Evolutionary conservation across 2,113 vertebrate genomes (phyloP), one percentile per base, ranked within the genome.

Genomic region (Clarias magur): DNA sequence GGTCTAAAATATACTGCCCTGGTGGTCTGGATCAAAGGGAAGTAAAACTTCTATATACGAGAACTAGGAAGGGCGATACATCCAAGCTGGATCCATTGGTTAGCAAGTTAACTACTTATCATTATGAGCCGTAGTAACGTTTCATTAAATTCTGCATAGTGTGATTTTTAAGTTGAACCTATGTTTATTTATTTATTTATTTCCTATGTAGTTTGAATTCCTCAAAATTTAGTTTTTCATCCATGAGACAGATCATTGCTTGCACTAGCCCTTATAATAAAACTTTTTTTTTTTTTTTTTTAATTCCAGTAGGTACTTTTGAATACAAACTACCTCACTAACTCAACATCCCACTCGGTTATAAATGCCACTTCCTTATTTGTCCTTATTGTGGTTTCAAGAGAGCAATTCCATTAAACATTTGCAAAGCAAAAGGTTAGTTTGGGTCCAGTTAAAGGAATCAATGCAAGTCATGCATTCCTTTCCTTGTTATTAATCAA

Each of bases 401-500:
- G 21, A 67, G 4, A 79, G 48, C 38, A 88, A 53, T 81, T 56
- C 5, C 27, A 25, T 82, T n/a, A 16, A 25, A 30, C 38, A 62
- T 54, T 68, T 13, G 30, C 21, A 56, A 80, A 54, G 38, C 30
- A 73, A 38, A 34, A 15, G 42, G 75, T 85, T 86, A 78, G 70
- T 84, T 16, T 4, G 21, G 88, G 78, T 85, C 34, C 34, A 85
- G 80, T 34, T 57, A 78, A 62, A 79, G 70, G 3, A 76, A 42
- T 63, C 62, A 48, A 11, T 12, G 13, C 0, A 70, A 80, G 73
- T 86, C 57, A 72, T 83, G 80, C 80, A 84, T 81, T 86, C 60
- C 25, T 87, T 67, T 83, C 65, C 80, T 42, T 67, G 63, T 57
- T 16, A 62, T 56, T 57, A 88, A 86, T 73, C 48, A 80, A 82